Base-by-base conservation (phyloP, 2,797 vertebrate genomes). In the Sylvilagus floridanus region DNA sequence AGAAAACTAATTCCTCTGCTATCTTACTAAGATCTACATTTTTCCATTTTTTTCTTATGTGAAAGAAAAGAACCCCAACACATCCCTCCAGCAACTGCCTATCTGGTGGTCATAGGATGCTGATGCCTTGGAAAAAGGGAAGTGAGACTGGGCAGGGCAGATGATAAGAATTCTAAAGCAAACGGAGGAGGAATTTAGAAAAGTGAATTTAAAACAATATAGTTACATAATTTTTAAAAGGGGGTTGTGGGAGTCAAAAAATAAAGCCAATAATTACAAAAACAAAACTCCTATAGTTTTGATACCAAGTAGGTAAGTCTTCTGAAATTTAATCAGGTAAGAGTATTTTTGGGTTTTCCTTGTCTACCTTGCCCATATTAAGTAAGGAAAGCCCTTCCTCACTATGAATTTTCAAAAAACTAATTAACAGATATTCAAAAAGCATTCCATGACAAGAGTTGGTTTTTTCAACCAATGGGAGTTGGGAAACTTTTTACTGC, bases 251-350 rank as follows among this genome's bases (percentile, higher is more conserved):
- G 22, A 89, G 90, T 32, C 2, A 84, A 83, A 94, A 84, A 37
- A 16, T 84, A 77, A 84, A 88, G 68, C 2, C 4, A 91, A 30
- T 10, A 47, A 78, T 65, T 81, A 84, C 87, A 95, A 66, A 63
- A 50, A 92, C 10, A 89, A 77, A 93, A 73, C 7, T 13, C 54
- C n/a, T 35, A 22, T 1, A 63, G 52, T 13, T 30, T 84, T 24
- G 22, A 19, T 68, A 71, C 62, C 4, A 85, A 47, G 19, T 28
- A 83, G 11, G 42, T 19, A 91, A 65, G 47, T 75, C 50, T 89
- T 26, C 35, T 84, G 14, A 94, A 93, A 93, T 78, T 71, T 72
- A 92, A 50, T 62, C 35, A 92, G 93, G 79, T 52, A 77, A 81
- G 83, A 88, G 26, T 84, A 86, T 62, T 82, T 72, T 62, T 62